Evolutionary conservation across 2,888 invertebrate genomes (phyloP).

Genomic region (Mimachlamys varia): DNA sequence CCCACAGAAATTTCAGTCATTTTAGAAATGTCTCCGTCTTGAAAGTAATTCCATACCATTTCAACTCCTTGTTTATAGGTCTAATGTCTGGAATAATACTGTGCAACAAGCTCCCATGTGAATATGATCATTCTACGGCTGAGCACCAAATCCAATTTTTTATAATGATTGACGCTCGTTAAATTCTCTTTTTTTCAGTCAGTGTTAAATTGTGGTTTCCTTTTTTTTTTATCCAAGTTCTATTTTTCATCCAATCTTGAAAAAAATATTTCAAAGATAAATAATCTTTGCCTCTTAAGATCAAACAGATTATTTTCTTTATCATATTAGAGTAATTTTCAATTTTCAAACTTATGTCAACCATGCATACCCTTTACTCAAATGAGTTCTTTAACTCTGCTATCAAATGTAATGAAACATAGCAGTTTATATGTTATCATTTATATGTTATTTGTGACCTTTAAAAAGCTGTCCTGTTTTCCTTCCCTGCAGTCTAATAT

Average conservation of each 20-base stretch:
- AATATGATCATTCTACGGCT: neutral
- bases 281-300: neutral
- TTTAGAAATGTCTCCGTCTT: constrained; percentile 24
- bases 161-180: constrained; percentile 7
- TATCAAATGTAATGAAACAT: neutral
- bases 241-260: neutral
- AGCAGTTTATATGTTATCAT: neutral
- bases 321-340: neutral
- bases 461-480: neutral
- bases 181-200: too few species aligned
- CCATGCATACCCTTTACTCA: neutral
- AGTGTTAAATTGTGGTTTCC: neutral
- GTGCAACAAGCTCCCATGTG: neutral
- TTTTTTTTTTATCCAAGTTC: neutral
- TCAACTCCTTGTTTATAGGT: neutral
- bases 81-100: neutral
- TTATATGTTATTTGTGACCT: too few species aligned
- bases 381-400: neutral
- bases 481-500: too few species aligned
- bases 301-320: neutral
- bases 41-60: neutral
- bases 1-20: neutral
- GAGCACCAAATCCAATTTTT: neutral
- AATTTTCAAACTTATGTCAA: neutral
- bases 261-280: constrained; percentile 10